Percentiles rank a stretch among this genome's conserved stretches.
These are phyloP conservation scores for Cassiopea andromeda DNA, from an alignment of 30 jellyfish, hydroid and myxozoan genomes.

Conservation along the genomic window DNA sequence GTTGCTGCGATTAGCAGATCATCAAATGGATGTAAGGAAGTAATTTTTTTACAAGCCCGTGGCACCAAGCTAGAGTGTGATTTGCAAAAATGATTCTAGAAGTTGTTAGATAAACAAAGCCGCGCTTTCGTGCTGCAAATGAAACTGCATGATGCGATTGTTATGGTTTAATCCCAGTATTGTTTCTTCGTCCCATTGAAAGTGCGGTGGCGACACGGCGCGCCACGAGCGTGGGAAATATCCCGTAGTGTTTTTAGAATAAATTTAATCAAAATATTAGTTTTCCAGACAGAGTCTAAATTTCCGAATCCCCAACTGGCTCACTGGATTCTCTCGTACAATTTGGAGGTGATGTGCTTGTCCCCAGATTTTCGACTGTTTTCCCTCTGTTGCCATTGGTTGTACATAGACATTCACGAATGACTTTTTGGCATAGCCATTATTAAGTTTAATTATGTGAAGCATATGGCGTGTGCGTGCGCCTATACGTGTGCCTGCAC, in stretches of 20 bases:
- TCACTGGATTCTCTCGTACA: not conserved
- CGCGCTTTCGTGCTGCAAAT: not conserved
- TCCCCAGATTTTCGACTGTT: too few relatives aligned
- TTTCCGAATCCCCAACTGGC: not conserved
- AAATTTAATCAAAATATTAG: not conserved
- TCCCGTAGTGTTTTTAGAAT: not conserved
- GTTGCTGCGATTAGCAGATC: conserved; percentile 79
- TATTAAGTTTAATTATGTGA: too few relatives aligned
- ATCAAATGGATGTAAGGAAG: conserved; percentile 90
- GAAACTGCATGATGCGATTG: not conserved
- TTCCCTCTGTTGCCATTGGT: too few relatives aligned
- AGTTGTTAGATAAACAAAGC: not conserved
- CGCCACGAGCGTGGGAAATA: not conserved
- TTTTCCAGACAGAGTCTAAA: not conserved
- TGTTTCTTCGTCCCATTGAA: not conserved
- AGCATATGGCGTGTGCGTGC: too few relatives aligned
- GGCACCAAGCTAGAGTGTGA: not conserved
- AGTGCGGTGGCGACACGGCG: not conserved
- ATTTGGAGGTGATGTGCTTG: too few relatives aligned
- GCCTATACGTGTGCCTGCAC: too few relatives aligned
- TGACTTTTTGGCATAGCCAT: too few relatives aligned
- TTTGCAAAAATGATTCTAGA: not conserved
- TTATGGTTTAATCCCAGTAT: not conserved
- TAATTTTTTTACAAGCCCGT: not conserved
- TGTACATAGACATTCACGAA: too few relatives aligned